Conservation (phyloP, 2,797 vertebrate genomes). For the Botia kubotai region DNA sequence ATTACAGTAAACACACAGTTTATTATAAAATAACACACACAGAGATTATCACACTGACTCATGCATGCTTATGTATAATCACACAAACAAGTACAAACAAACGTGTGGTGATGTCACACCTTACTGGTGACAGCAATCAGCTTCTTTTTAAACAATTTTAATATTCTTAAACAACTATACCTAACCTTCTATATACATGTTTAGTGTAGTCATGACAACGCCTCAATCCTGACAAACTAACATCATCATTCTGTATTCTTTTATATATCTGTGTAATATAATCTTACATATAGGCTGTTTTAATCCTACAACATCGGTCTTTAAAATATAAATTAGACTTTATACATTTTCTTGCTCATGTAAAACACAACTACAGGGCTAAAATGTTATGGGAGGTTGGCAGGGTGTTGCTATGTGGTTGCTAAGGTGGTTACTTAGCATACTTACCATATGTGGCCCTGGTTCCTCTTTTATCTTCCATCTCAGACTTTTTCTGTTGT, state of each 20-base stretch:
- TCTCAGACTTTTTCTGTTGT: not conserved
- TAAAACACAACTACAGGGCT: too few relatives aligned
- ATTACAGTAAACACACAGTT: slow-evolving; percentile 77
- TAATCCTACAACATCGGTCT: too few relatives aligned
- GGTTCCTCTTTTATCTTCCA: not conserved
- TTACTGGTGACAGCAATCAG: not conserved
- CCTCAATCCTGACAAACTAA: not conserved
- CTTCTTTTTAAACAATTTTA: not conserved
- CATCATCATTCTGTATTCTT: not conserved
- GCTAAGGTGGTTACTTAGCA: too few relatives aligned
- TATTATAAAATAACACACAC: slow-evolving; percentile 75
- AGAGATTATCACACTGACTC: slow-evolving; percentile 40
- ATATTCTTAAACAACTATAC: not conserved
- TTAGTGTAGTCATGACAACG: not conserved
- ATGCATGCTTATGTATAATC: not conserved
- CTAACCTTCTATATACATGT: not conserved
- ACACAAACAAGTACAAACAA: not conserved
- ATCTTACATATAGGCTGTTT: not conserved
- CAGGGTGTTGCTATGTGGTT: not conserved
- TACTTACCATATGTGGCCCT: not conserved
- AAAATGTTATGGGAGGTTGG: not conserved
- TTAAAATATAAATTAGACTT: too few relatives aligned
- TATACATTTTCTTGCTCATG: too few relatives aligned
- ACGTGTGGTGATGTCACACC: not conserved
- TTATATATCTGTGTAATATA: not conserved